Evolutionary conservation across 2,113 vertebrate genomes (phyloP), one percentile per base, ranked within the genome.

Genomic region (Micronycteris hirsuta): DNA sequence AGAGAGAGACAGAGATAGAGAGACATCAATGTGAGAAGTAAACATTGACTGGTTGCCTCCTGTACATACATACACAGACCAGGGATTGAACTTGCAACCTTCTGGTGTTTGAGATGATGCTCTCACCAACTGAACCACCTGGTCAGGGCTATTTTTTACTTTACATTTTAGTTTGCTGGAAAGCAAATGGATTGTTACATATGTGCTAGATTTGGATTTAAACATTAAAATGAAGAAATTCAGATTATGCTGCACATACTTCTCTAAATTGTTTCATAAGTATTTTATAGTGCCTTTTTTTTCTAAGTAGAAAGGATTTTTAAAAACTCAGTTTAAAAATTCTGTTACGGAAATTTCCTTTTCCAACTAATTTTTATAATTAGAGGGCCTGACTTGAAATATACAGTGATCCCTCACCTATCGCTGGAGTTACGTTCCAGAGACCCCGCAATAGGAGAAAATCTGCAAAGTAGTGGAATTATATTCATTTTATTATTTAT

Each of bases 161-260:
- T 94, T 94, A 85, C 70, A 89, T 93, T 83, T 89, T 85, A 74
- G 17, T 86, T 86, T 92, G 3, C 73, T 71, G 8, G 38, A 85
- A 93, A 92, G 33, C 77, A 95, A 95, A 81, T 84, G 24, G 6
- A 47, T 52, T 87, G 19, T 91, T 96, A 95, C 86, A 82, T 83
- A 52, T 88, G 33, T 89, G 36, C 38, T 91, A 14, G 26, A 49
- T 91, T 97, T 97, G 74, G 56, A 92, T 83, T 95, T 49, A 94
- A 65, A 94, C 47, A 80, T 74, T 93, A 82, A 65, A 93, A 94
- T 94, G 28, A 94, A 74, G 36, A 93, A 93, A 5, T 96, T 90
- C 20, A 71, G 67, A 54, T 93, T n/a, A 89, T 81, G 10, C 68
- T 76, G 58, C 47, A n/a, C 16, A 38, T 73, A 68, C 11, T 81